These are phyloP conservation scores for Trachemys scripta DNA, from an alignment of 2,113 vertebrate species.

Conservation along the genomic window DNA sequence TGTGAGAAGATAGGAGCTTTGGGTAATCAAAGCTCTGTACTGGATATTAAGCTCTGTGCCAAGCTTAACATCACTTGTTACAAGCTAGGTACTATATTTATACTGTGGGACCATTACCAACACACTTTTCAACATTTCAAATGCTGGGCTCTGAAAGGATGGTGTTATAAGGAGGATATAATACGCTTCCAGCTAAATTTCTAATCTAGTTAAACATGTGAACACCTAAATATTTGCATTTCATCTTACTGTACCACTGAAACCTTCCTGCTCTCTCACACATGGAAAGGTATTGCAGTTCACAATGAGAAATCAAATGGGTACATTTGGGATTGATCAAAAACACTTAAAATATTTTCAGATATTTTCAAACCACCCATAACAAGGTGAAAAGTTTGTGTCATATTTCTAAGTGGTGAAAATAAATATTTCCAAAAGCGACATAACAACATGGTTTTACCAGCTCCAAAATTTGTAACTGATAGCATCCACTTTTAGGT, in stretches of 20 bases:
- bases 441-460: background rate
- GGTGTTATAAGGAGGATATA: rapidly evolving
- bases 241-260: background rate
- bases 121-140: background rate
- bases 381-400: background rate
- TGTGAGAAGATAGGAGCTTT: background rate
- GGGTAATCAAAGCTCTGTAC: background rate
- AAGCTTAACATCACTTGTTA: background rate
- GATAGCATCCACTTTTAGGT: background rate
- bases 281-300: background rate
- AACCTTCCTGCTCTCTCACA: background rate
- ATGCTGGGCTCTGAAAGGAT: background rate
- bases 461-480: background rate
- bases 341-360: background rate
- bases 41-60: background rate
- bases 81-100: background rate
- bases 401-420: background rate
- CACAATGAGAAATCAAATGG: rapidly evolving
- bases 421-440: background rate
- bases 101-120: background rate
- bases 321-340: background rate
- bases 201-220: background rate
- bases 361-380: background rate
- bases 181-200: background rate
- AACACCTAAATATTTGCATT: background rate